Conservation (phyloP, 30 jellyfish, hydroid and myxozoan genomes). For the Hydractinia echinata region DNA sequence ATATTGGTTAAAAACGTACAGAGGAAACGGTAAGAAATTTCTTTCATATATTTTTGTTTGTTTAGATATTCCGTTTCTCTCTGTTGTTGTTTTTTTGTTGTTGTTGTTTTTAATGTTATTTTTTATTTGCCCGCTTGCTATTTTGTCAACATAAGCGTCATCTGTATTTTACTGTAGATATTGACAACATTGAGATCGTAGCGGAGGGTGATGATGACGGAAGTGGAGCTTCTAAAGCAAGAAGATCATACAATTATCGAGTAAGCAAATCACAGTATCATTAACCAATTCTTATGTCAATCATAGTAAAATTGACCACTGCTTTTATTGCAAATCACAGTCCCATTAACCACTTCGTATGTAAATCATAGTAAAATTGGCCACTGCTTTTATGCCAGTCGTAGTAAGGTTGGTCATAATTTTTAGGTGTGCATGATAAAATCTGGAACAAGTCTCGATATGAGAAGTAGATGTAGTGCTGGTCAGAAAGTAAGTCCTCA, state of each 20-base stretch:
- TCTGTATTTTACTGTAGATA: slow-evolving; percentile 38
- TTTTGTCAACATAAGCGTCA: not conserved
- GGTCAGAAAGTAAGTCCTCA: slow-evolving; percentile 86
- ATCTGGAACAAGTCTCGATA: slow-evolving; percentile 79
- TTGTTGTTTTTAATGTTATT: not conserved
- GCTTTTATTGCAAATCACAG: too few relatives aligned
- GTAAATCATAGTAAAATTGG: too few relatives aligned
- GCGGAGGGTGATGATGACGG: slow-evolving; percentile 93
- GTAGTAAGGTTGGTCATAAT: not conserved
- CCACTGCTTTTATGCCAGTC: not conserved
- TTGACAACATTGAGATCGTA: slow-evolving; percentile 89
- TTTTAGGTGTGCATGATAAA: slow-evolving; percentile 91
- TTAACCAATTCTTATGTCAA: too few relatives aligned
- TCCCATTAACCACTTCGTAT: too few relatives aligned
- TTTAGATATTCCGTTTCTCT: not conserved
- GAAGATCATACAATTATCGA: slow-evolving; percentile 89
- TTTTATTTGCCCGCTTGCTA: not conserved
- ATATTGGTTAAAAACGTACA: slow-evolving; percentile 91
- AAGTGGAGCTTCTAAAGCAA: slow-evolving; percentile 92
- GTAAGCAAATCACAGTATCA: slow-evolving; percentile 22
- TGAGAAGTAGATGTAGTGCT: slow-evolving; percentile 99
- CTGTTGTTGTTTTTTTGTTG: slow-evolving; percentile 3
- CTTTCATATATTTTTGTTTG: not conserved
- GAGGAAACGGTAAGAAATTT: slow-evolving; percentile 72
- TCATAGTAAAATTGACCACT: too few relatives aligned